These are phyloP conservation scores for Trichomycterus rosablanca DNA, from an alignment of 2,113 vertebrate genomes.

Conservation along the genomic window DNA sequence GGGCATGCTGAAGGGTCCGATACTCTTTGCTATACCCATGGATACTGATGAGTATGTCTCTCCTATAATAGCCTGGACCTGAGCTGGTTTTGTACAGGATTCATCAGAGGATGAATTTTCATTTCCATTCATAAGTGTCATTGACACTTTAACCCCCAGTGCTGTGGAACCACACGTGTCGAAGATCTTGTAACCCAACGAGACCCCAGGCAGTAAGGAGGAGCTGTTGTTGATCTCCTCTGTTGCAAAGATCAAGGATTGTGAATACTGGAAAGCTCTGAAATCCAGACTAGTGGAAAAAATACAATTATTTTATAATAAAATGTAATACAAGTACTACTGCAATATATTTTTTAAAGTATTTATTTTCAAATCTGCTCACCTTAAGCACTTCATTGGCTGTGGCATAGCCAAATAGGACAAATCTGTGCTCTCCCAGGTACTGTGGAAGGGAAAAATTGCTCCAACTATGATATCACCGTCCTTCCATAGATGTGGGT, in stretches of 20 bases:
- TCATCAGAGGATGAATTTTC: constrained; percentile 28
- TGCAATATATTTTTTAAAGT: background rate
- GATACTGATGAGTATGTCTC: constrained; percentile 59
- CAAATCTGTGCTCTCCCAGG: background rate
- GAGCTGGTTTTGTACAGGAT: constrained; percentile 48
- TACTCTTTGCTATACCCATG: constrained; percentile 56
- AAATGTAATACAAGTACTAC: background rate
- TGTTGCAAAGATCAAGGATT: constrained; percentile 66
- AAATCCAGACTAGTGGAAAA: constrained; percentile 57
- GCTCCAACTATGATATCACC: constrained; percentile 28
- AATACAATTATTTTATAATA: background rate
- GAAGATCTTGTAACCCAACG: constrained; percentile 64
- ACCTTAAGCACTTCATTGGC: constrained; percentile 19
- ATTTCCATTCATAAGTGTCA: constrained; percentile 57
- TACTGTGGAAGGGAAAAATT: constrained; percentile 25
- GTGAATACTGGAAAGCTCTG: constrained; percentile 62
- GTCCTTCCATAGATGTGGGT: constrained; percentile 20
- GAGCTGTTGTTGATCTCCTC: constrained; percentile 69
- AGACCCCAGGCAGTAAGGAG: constrained; percentile 58
- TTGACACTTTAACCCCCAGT: constrained; percentile 48
- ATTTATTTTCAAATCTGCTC: background rate
- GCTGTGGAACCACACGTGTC: constrained; percentile 59
- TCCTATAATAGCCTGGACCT: constrained; percentile 63
- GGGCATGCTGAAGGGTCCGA: constrained; percentile 62
- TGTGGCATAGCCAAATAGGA: constrained; percentile 4